Evolutionary conservation across 2,113 vertebrate genomes (phyloP), one percentile per base, ranked within the genome.

Genomic region (Eclectus roratus): DNA sequence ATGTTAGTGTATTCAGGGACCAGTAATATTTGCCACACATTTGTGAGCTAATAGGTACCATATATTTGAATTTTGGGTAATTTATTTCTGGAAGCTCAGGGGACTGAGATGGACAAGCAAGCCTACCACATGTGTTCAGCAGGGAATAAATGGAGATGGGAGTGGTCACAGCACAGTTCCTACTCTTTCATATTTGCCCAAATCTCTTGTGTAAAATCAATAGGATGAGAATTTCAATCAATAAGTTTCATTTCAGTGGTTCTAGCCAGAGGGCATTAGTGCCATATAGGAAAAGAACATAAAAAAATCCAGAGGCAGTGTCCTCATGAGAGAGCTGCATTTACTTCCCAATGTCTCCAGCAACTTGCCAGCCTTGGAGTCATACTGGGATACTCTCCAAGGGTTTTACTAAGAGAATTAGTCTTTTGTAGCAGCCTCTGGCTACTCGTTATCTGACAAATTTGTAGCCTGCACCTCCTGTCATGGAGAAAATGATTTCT

Each of bases 211-310:
- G 89, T 83, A 77, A 93, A 91, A 88, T 96, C 95, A 88, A 91
- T 90, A 80, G 85, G 89, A 94, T 97, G 91, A 88, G 74, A 70
- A 94, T 97, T 96, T 94, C 91, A 80, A 39, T 96, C 94, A 84
- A 81, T 97, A 94, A 27, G 86, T 79, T 93, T 95, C 74, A 82
- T 95, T 96, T 83, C 93, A 94, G 55, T 85, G 71, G 50, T 78
- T 95, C 71, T 82, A 80, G 89, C 94, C 68, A 19, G 89, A 94
- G 68, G 93, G 85, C 89, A 89, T 85, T 94, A 88, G 43, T 73
- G 68, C 84, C 0, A 0, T 39, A 12, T 16, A 85, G 86, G 71
- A 84, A 72, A 78, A 92, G 68, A n/a, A 66, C 50, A 58, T 70
- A 86, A 88, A 93, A 85, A 93, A 92, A 88, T 87, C 77, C 61